Percentiles rank a stretch among this genome's conserved stretches.
Evolutionary conservation across 2,888 invertebrate species (phyloP).

Genomic region (Cheilosia variabilis): DNA sequence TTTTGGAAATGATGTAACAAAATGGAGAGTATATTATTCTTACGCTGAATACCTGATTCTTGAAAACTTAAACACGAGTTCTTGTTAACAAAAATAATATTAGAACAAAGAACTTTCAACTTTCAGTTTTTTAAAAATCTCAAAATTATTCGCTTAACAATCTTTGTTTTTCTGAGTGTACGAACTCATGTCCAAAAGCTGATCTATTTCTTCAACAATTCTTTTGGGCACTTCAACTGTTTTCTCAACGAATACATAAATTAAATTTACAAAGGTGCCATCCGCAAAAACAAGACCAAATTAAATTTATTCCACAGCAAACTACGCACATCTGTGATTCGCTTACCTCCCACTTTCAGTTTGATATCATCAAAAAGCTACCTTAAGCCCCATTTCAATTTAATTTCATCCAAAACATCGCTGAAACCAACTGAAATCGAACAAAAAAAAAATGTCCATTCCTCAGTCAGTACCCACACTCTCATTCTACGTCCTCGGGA

Average conservation of each 20-base stretch:
- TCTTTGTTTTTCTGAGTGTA: no score
- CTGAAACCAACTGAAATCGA: slow-evolving; percentile 29
- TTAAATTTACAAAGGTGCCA: no score
- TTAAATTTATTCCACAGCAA: slow-evolving; percentile 49
- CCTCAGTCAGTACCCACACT: slow-evolving; percentile 43
- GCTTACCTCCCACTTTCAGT: slow-evolving; percentile 11
- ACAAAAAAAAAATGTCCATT: slow-evolving; percentile 52
- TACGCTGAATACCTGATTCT: no score
- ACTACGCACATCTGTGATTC: slow-evolving; percentile 49
- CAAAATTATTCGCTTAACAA: no score
- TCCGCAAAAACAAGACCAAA: slow-evolving; percentile 1
- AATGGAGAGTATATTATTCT: no score
- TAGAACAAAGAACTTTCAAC: no score
- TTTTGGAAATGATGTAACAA: no score
- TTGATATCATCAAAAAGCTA: not conserved
- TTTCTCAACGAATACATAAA: no score
- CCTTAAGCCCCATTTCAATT: slow-evolving; percentile 30
- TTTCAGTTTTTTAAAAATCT: no score
- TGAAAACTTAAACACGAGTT: no score
- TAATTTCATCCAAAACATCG: slow-evolving; percentile 51
- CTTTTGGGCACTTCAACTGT: not conserved
- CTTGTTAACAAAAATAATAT: no score
- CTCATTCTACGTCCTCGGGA: slow-evolving; percentile 63
- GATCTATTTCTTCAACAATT: not conserved
- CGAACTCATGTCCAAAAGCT: no score